These are phyloP conservation scores for Morpho helenor DNA, from an alignment of 2,888 invertebrate genomes.

Conservation along the genomic window DNA sequence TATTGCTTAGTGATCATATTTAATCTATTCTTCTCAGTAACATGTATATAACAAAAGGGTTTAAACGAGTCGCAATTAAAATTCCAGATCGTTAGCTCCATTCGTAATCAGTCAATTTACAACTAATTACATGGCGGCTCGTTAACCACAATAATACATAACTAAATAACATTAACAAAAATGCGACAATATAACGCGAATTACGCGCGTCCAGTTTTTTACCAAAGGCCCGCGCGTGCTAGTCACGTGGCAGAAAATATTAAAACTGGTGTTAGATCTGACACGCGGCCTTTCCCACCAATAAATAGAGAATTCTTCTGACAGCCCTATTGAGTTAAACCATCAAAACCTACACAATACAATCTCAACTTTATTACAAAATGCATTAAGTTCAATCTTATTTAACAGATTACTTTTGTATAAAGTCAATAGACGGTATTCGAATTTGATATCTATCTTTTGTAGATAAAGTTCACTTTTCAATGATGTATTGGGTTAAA, in stretches of 20 bases:
- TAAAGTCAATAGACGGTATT: constrained; percentile 4
- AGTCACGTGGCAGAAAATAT: constrained; percentile 69
- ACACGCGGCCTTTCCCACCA: constrained; percentile 78
- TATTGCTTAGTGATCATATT: background rate
- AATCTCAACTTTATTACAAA: constrained; percentile 29
- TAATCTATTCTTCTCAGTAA: background rate
- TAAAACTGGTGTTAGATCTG: constrained; percentile 78
- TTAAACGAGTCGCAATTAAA: constrained; percentile 15
- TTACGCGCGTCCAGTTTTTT: constrained; percentile 73
- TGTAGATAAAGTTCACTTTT: constrained; percentile 32
- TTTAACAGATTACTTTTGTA: background rate
- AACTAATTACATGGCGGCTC: constrained; percentile 53
- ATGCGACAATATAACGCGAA: constrained; percentile 74
- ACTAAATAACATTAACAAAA: constrained; percentile 66
- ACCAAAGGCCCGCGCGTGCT: constrained; percentile 69
- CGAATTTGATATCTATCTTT: constrained; percentile 27
- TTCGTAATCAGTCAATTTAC: constrained; percentile 54
- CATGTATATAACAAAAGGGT: constrained; percentile 11
- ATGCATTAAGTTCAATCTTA: constrained; percentile 3
- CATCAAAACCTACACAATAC: constrained; percentile 14
- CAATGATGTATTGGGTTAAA: constrained; percentile 28
- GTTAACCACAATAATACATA: constrained; percentile 61
- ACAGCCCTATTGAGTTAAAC: constrained; percentile 52
- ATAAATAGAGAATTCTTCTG: constrained; percentile 69
- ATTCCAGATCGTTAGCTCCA: constrained; percentile 27